Evolutionary conservation across 2,888 invertebrate genomes (phyloP).

Genomic region (Macaria liturata): DNA sequence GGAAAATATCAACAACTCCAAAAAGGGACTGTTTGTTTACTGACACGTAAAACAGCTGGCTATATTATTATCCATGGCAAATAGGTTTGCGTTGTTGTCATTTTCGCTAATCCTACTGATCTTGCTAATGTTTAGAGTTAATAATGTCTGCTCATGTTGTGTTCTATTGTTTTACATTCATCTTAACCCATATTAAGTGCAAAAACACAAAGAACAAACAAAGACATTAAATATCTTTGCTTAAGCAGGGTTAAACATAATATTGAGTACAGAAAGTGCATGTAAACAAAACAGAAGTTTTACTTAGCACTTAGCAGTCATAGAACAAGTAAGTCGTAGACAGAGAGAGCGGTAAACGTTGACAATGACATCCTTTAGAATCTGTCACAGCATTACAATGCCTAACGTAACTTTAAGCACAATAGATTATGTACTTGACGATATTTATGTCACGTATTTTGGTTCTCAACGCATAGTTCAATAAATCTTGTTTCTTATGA

Average conservation of each 20-base stretch:
- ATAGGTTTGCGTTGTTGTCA: too few relatives aligned
- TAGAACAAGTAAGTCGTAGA: constrained; percentile 41
- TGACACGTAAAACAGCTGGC: too few relatives aligned
- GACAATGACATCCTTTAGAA: constrained; percentile 50
- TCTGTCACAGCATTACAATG: constrained; percentile 37
- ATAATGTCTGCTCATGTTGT: too few relatives aligned
- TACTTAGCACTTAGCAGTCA: constrained; percentile 22
- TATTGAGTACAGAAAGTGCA: constrained; percentile 14
- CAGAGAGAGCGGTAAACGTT: constrained; percentile 37
- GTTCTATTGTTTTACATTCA: too few relatives aligned
- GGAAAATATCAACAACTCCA: constrained; percentile 2
- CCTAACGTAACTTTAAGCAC: constrained; percentile 20
- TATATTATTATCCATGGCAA: too few relatives aligned
- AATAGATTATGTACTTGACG: too few relatives aligned
- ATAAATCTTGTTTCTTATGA: neutral
- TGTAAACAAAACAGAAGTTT: constrained; percentile 19
- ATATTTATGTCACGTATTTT: constrained; percentile 33
- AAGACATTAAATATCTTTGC: neutral
- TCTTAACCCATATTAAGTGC: too few relatives aligned
- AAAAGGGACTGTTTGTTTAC: constrained; percentile 1
- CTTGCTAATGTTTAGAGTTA: too few relatives aligned
- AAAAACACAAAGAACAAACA: too few relatives aligned
- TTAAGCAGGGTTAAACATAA: too few relatives aligned
- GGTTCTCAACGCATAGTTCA: constrained; percentile 26
- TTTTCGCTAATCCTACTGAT: too few relatives aligned